These are phyloP conservation scores for Proteles cristata DNA, from an alignment of 2,113 vertebrate genomes.

Conservation along the genomic window DNA sequence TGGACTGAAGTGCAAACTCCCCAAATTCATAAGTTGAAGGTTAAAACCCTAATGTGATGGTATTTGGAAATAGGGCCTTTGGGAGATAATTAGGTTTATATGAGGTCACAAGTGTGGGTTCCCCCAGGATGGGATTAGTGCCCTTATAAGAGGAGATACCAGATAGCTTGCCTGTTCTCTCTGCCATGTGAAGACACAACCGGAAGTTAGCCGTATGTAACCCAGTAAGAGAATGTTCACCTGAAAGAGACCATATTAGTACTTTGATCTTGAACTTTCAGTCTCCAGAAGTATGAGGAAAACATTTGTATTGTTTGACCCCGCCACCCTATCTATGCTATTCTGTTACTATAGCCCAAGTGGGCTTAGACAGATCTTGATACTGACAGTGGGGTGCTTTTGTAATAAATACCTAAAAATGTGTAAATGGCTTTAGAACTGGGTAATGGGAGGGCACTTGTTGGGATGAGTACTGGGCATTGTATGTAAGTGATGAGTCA, in stretches of 20 bases:
- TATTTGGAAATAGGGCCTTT: background rate
- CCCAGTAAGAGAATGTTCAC: background rate
- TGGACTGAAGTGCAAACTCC: background rate
- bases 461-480: no score
- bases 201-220: background rate
- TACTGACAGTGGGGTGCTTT: background rate
- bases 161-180: background rate
- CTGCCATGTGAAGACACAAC: background rate
- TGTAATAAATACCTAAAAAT: background rate
- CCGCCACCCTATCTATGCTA: background rate
- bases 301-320: background rate
- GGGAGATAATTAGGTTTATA: background rate
- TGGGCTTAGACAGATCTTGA: background rate
- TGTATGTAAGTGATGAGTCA: no score
- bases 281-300: background rate
- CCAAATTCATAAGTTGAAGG: background rate
- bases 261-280: background rate
- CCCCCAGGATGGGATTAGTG: background rate
- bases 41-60: background rate
- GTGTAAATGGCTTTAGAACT: background rate
- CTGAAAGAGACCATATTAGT: background rate
- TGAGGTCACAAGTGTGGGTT: background rate
- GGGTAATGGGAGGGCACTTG: background rate
- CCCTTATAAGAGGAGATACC: background rate
- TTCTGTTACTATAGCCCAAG: background rate